Evolutionary conservation across 2,888 invertebrate genomes (phyloP), one percentile per base, ranked within the genome.

Genomic region (Acanthoscelides obtectus): DNA sequence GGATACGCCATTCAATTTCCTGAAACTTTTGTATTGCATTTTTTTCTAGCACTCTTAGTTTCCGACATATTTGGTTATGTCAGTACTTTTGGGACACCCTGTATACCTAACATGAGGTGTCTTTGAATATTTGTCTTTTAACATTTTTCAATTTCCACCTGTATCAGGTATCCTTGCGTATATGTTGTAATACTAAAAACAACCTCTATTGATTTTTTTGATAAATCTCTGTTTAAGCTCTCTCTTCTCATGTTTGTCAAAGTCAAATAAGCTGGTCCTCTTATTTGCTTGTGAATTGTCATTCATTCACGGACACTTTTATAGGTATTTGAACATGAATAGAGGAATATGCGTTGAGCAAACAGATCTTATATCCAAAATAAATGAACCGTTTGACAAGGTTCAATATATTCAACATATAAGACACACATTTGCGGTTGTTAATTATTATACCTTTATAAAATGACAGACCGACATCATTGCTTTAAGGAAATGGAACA

Each of bases 201-300:
- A 76, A 73, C 73, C 76, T 76, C 75, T 79, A 78, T 79, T 79
- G 79, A 77, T 78, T 77, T 79, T 79, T 75, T 75, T 74, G 75
- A 76, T 79, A 77, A 74, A 76, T 74, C 76, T 72, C 72, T 78
- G 73, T 77, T 78, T 78, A 73, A 73, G 72, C 74, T 77, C 73
- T 74, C 75, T 67, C 22, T 74, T 75, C 75, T 74, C 75, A 71
- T 79, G 77, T 80, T 79, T 79, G 77, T 72, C 74, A 45, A 75
- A 71, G 72, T 67, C 73, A 80, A 80, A 80, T 75, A 79, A 72
- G 73, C 70, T 74, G 75, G 72, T 75, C 76, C 76, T 78, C 73
- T 73, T 81, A 77, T 80, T 81, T 81, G 77, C 79, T 76, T 45
- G 77, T 80, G 79, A 79, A 79, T 79, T 79, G 79, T 80, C 80